A percentile compares a stretch with the other conserved stretches of the same genome.
phyloP scores from a whole-genome alignment of 2,797 vertebrate species.

The Iguana delicatissima region DNA sequence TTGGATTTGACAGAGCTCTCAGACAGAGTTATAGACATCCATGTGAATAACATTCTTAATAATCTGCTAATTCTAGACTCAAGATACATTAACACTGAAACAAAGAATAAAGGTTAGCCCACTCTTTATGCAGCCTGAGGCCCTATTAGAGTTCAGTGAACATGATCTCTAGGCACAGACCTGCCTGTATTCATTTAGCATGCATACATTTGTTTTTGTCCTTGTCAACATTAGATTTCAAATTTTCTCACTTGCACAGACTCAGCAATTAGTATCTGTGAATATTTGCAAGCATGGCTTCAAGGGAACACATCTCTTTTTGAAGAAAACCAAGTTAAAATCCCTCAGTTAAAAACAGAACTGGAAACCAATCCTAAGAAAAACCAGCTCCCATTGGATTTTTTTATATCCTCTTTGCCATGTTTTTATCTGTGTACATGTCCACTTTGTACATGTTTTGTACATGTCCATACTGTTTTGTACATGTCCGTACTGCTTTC shows the following conservation, averaged over 20 bases:
- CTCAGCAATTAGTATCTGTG: neutral
- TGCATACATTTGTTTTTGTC: neutral
- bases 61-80: conserved; percentile 72
- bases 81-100: conserved; percentile 68
- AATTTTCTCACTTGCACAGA: neutral
- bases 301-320: neutral
- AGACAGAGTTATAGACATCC: conserved; percentile 68
- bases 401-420: neutral
- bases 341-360: neutral
- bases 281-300: neutral
- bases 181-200: neutral
- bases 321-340: neutral
- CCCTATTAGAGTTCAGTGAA: conserved; percentile 13
- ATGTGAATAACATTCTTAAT: conserved; percentile 72
- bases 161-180: neutral
- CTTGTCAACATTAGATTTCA: neutral
- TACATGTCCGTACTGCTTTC: neutral
- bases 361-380: neutral
- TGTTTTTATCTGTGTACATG: neutral
- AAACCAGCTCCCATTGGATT: neutral
- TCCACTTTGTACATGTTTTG: too few relatives aligned
- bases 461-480: neutral
- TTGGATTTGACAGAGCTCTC: conserved; percentile 67
- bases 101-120: conserved; percentile 59
- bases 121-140: neutral